Evolutionary conservation across 2,888 invertebrate genomes (phyloP), one percentile per base, ranked within the genome.

Genomic region (Frankliniella fusca): DNA sequence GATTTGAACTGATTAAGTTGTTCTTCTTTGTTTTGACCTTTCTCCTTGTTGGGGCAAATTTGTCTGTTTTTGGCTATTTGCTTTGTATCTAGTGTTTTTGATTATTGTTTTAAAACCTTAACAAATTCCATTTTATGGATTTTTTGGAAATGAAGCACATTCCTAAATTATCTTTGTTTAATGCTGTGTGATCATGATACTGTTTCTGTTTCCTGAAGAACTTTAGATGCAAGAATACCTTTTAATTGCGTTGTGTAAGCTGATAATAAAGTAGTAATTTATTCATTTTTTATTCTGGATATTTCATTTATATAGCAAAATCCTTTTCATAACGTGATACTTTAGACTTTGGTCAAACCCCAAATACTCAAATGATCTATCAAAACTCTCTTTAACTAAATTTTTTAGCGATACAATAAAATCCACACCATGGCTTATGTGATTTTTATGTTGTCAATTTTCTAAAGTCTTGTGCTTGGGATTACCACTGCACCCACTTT

Each of bases 1-100:
- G 70, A 23, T 76, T 76, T 76, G 70, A 76, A 76, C 70, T 76
- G 70, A 76, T 76, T 27, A 76, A 12, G 15, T 54, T 54, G 54
- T 27, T 76, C 27, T 61, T 61, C 1, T 61, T 61, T 15, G 20
- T 15, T 61, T 18, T 61, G 18, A 20, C 9, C 27, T 76, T 76
- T 23, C 10, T 76, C 27, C 70, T 76, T 76, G 23, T 23, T 27
- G 27, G 27, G 12, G 70, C 70, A 76, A 76, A 76, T 23, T 27
- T 76, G n/a, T 76, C 12, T 11, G 70, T 15, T 61, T 61, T 15
- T 61, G 5, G 18, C 18, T 61, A n/a, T n/a, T 0, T 61, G 61
- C 38, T 38, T 38, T 38, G 38, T 38, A 38, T 38, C 38, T 38
- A 38, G 38, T 38, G 38, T 38, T 38, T 38, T 38, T 38, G 38